Percentiles rank a stretch among this genome's conserved stretches.
These are phyloP conservation scores for Temnothorax unifasciatus DNA, from an alignment of 2,888 invertebrate species.

Conservation along the genomic window DNA sequence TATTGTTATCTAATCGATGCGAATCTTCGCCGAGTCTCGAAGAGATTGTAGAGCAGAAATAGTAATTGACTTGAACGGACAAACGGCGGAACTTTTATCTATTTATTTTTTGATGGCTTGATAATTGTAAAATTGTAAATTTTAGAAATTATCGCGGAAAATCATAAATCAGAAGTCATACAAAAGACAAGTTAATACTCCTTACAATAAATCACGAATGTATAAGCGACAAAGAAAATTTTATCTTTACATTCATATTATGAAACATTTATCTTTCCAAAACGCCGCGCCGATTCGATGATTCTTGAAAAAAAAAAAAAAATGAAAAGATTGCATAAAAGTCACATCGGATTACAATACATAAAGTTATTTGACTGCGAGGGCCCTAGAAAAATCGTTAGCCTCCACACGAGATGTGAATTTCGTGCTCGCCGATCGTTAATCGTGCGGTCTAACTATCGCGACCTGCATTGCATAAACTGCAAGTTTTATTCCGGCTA, in stretches of 20 bases:
- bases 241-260: background rate
- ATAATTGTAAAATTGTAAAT: background rate
- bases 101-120: background rate
- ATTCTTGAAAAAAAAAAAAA: background rate
- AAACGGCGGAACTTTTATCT: background rate
- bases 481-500: conserved; percentile 48
- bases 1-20: conserved; percentile 38
- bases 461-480: conserved; percentile 32
- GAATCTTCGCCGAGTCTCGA: conserved; percentile 47
- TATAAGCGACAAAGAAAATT: background rate
- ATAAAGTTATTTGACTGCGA: conserved; percentile 23
- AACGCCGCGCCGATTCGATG: background rate
- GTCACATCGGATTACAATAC: background rate
- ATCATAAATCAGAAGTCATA: background rate
- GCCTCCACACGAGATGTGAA: conserved; percentile 5
- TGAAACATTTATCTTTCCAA: background rate
- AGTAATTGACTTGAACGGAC: background rate
- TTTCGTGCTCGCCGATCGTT: conserved; percentile 43
- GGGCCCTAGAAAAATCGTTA: conserved; percentile 19
- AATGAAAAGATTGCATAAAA: background rate
- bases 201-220: background rate
- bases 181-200: background rate
- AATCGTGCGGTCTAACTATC: conserved; percentile 33
- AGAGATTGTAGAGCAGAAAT: background rate
- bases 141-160: background rate